A percentile compares a stretch with the other conserved stretches of the same genome.
These are phyloP conservation scores for Coptodon rendalli DNA, from an alignment of 2,113 vertebrate species.

Conservation along the genomic window DNA sequence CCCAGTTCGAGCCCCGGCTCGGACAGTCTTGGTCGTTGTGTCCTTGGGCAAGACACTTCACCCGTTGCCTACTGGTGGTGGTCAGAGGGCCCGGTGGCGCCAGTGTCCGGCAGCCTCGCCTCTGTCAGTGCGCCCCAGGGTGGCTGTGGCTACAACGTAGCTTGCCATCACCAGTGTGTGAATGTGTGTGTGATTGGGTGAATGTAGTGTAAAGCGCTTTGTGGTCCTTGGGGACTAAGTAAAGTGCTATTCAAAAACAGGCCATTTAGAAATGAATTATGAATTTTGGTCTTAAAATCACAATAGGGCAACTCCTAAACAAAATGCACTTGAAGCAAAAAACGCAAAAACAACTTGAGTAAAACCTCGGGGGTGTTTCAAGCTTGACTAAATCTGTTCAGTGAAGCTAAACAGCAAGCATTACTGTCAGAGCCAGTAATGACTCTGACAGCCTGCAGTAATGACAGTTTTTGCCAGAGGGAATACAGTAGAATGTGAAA, in stretches of 20 bases:
- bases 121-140: background rate
- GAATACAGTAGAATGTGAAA: background rate
- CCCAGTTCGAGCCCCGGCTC: fast-evolving
- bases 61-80: background rate
- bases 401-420: background rate
- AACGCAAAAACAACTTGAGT: background rate
- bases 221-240: background rate
- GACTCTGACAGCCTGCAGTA: background rate
- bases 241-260: background rate
- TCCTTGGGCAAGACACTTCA: background rate
- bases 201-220: background rate
- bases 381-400: background rate
- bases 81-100: background rate
- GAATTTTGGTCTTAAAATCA: background rate
- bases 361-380: background rate
- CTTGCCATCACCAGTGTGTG: background rate
- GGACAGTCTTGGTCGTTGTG: background rate
- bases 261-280: background rate
- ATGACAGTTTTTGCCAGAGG: background rate
- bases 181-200: background rate
- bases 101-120: background rate
- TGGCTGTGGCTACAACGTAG: background rate
- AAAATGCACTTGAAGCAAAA: background rate
- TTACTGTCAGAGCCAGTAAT: background rate
- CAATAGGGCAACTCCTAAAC: background rate